These are phyloP conservation scores for Asbolus verrucosus DNA, from an alignment of 1,140 invertebrate genomes.

Conservation along the genomic window DNA sequence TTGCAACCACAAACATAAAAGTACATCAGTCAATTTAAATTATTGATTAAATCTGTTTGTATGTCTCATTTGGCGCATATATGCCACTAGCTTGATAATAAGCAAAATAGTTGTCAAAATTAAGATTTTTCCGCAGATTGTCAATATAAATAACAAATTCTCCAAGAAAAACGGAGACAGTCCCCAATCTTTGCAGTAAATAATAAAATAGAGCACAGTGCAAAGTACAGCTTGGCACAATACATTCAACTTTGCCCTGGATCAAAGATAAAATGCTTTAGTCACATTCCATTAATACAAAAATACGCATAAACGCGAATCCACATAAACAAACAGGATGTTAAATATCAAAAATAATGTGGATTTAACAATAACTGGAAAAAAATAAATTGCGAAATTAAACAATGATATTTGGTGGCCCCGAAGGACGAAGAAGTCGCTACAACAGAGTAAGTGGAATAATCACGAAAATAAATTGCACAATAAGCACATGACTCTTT, in stretches of 20 bases:
- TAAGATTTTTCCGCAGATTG: too few relatives aligned
- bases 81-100: too few relatives aligned
- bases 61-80: too few relatives aligned
- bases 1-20: too few relatives aligned
- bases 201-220: constrained; percentile 40
- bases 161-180: too few relatives aligned
- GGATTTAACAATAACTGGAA: neutral
- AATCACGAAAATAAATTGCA: constrained; percentile 25
- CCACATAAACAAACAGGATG: neutral
- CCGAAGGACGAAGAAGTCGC: constrained; percentile 63
- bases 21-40: too few relatives aligned
- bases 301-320: constrained; percentile 11
- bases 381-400: neutral
- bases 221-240: constrained; percentile 42
- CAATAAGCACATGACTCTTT: neutral
- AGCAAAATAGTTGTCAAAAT: too few relatives aligned
- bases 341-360: constrained; percentile 19
- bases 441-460: constrained; percentile 64
- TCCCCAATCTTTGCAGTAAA: neutral
- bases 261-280: constrained; percentile 12
- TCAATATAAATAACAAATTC: too few relatives aligned
- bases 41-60: too few relatives aligned
- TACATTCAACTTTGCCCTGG: constrained; percentile 30
- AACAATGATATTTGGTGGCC: constrained; percentile 61
- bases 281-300: neutral